Evolutionary conservation across 2,888 invertebrate genomes (phyloP), one percentile per base, ranked within the genome.

Genomic region (Patella pellucida): DNA sequence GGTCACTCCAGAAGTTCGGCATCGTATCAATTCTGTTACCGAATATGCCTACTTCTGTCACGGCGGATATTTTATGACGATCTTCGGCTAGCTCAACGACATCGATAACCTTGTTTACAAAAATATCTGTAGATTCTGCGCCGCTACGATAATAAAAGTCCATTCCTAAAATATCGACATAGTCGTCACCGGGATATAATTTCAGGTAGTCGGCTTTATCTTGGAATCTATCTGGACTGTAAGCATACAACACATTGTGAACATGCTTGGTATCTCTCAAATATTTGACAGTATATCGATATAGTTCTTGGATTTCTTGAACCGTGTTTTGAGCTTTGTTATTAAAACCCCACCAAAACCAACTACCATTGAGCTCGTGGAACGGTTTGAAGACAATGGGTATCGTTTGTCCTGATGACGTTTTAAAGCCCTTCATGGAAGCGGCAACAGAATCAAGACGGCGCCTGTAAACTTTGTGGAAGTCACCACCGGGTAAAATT

Each of bases 201-300:
- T 68, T 52, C 12, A 76, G 51, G 51, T 79, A 80, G 31, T 81
- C 76, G 54, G 73, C 54, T 16, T 54, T 52, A 62, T 67, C 52
- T 16, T 79, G 51, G 68, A 79, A 12, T 56, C 67, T 74, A 50
- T 72, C 69, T 2, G 83, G 81, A 3, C 79, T 79, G 68, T 75
- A 82, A 0, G 79, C 78, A 68, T 78, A 81, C 27, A 82, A 68
- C 12, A 81, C 16, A 73, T 82, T 82, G 73, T 79, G 82, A 41
- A 81, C 77, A 4, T 73, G 41, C 62, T 77, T 78, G 14, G 69
- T 70, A 51, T 81, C 76, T 67, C 80, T 76, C 12, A 81, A 75
- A 67, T 80, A 78, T 51, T 54, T 68, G 14, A 81, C 79, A 19
- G 76, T 75, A 51, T 75, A 75, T 50, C 71, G 78, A 69, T 69